Evolutionary conservation across 2,797 vertebrate species (phyloP).

Genomic region (Falco columbarius): DNA sequence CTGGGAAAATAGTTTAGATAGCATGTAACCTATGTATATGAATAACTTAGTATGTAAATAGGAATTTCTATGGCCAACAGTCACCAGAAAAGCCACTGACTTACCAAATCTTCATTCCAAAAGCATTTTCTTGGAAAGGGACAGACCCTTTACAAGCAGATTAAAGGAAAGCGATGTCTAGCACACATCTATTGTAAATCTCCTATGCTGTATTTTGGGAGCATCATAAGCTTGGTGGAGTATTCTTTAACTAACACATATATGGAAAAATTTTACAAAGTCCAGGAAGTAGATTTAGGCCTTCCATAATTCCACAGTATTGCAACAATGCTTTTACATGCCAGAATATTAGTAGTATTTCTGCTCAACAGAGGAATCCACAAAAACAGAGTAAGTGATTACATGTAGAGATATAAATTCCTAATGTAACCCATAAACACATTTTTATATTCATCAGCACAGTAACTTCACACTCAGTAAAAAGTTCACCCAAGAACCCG

Average conservation of each 20-base stretch:
- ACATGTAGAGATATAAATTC: background rate
- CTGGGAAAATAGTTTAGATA: background rate
- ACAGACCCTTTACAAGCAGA: background rate
- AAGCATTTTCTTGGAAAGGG: background rate
- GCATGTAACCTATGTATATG: background rate
- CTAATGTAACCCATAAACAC: constrained; percentile 8
- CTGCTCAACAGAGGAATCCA: background rate
- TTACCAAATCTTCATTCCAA: background rate
- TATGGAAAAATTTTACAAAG: background rate
- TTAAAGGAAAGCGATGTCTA: background rate
- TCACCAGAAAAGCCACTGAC: background rate
- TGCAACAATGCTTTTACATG: background rate
- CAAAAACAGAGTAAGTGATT: background rate
- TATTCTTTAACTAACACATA: background rate
- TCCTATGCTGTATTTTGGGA: background rate
- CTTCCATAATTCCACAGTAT: background rate
- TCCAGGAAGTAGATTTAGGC: background rate
- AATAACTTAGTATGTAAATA: too few species aligned
- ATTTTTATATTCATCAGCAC: background rate
- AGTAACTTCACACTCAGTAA: background rate
- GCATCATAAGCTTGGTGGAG: background rate
- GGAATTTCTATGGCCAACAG: background rate
- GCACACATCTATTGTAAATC: background rate
- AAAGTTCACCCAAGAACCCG: background rate
- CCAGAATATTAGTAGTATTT: background rate